Evolutionary conservation across 1,140 invertebrate genomes (phyloP).

Genomic region (Drosophila mauritiana): DNA sequence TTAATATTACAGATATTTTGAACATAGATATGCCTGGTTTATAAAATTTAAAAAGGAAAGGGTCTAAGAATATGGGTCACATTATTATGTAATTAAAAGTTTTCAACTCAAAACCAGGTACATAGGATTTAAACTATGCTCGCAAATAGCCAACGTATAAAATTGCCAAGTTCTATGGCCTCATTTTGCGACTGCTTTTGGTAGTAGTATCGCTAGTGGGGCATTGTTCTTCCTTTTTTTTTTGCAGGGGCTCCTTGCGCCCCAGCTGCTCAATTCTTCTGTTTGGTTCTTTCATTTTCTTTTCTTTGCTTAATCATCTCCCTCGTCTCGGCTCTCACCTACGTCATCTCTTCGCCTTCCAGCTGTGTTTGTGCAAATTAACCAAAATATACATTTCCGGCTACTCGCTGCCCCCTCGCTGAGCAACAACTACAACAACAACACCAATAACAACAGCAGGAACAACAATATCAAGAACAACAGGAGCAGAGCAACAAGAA

Average conservation of each 20-base stretch:
- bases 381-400: slow-evolving; percentile 82
- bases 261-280: slow-evolving; percentile 12
- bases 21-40: too few relatives aligned
- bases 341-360: slow-evolving; percentile 80
- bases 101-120: too few relatives aligned
- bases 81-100: too few relatives aligned
- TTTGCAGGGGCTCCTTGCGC: not conserved
- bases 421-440: slow-evolving; percentile 36
- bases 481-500: slow-evolving; percentile 28
- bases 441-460: not conserved
- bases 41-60: too few relatives aligned
- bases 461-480: slow-evolving; percentile 26
- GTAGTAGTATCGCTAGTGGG: slow-evolving; percentile 7
- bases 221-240: slow-evolving; percentile 7
- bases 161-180: not conserved
- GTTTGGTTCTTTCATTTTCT: slow-evolving; percentile 39
- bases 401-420: slow-evolving; percentile 39
- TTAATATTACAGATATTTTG: too few relatives aligned
- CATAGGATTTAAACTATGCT: too few relatives aligned
- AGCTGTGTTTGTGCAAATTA: slow-evolving; percentile 82
- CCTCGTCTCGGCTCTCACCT: slow-evolving; percentile 49
- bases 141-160: not conserved
- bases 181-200: not conserved
- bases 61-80: too few relatives aligned
- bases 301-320: slow-evolving; percentile 52